Percentiles rank a stretch among this genome's conserved stretches.
Conservation (phyloP, 53 echinoderm and acorn worm species). For the Antedon mediterranea region DNA sequence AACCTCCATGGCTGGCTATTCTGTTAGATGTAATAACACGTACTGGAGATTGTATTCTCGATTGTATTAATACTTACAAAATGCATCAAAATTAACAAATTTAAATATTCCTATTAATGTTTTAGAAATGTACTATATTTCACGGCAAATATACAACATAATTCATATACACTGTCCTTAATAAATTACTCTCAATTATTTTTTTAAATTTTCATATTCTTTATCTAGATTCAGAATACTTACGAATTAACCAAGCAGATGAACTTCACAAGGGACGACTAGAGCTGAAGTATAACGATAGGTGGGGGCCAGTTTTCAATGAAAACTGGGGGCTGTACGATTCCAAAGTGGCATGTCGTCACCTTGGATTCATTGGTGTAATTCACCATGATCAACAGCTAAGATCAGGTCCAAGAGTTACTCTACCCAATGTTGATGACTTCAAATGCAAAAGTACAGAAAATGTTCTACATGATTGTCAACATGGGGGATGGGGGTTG, state of each 20-base stretch:
- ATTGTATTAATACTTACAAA: too few species aligned
- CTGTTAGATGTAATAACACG: too few species aligned
- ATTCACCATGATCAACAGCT: not conserved
- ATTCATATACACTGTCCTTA: too few species aligned
- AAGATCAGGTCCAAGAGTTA: too few species aligned
- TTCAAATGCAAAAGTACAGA: not conserved
- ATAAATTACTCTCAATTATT: too few species aligned
- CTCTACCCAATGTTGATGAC: not conserved
- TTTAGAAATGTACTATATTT: too few species aligned
- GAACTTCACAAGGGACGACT: not conserved
- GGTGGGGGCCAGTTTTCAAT: not conserved
- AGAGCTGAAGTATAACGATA: not conserved
- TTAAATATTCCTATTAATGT: too few species aligned
- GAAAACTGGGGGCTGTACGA: not conserved
- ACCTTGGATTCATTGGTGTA: not conserved
- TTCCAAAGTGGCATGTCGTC: not conserved
- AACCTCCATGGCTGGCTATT: too few species aligned
- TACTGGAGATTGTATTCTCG: too few species aligned
- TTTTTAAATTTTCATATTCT: too few species aligned
- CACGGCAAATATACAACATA: too few species aligned
- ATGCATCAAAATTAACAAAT: too few species aligned
- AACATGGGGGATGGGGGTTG: not conserved
- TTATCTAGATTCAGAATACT: not conserved
- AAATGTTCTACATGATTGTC: not conserved
- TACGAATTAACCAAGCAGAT: not conserved